Conservation (phyloP, 2,888 invertebrate species). For the Eubasilissa splendida region DNA sequence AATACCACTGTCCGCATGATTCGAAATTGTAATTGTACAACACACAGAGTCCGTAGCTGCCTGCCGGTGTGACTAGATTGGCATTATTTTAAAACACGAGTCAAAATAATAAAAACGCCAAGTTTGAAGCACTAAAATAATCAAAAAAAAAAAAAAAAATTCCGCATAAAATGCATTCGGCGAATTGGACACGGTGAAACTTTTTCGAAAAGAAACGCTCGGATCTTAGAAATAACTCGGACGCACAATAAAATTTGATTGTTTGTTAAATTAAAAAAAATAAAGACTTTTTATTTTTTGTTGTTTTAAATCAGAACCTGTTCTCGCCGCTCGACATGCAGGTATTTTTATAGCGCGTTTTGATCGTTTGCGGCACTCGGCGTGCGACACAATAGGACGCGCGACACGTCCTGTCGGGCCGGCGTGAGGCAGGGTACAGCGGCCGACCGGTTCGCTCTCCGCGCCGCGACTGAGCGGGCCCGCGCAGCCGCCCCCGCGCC, state of each 20-base stretch:
- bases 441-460: slow-evolving; percentile 72
- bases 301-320: neutral
- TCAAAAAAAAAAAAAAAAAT: neutral
- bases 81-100: neutral
- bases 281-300: neutral
- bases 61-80: slow-evolving; percentile 23
- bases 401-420: slow-evolving; percentile 63
- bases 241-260: slow-evolving; percentile 4
- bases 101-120: neutral
- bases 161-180: slow-evolving; percentile 11
- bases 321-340: slow-evolving; percentile 14
- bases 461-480: slow-evolving; percentile 72
- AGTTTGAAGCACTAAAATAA: slow-evolving; percentile 6
- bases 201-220: slow-evolving; percentile 4
- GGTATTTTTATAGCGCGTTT: slow-evolving; percentile 26
- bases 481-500: slow-evolving; percentile 65
- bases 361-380: slow-evolving; percentile 19
- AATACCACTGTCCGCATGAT: slow-evolving; percentile 28
- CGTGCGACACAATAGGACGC: slow-evolving; percentile 58
- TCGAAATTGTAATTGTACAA: neutral
- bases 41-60: slow-evolving; percentile 9
- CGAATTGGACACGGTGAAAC: neutral
- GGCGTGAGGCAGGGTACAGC: slow-evolving; percentile 60
- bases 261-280: no score
- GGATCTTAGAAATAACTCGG: neutral